phyloP scores from a whole-genome alignment of 2,888 invertebrate species.

The Gryllus longicercus region DNA sequence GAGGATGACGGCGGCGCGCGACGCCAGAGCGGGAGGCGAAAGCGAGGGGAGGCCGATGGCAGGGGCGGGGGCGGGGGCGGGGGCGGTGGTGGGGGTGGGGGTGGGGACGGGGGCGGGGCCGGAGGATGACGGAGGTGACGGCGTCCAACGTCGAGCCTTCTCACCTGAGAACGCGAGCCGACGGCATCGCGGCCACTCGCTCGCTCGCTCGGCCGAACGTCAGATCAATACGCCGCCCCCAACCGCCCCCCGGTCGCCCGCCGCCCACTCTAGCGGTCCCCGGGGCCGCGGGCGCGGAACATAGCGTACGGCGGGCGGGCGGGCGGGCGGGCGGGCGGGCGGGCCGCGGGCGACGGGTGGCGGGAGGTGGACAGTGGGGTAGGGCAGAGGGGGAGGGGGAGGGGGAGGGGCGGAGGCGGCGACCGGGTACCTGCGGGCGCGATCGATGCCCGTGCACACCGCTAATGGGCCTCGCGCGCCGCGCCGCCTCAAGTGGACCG shows the following conservation, averaged over 20 bases:
- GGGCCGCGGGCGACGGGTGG: not conserved
- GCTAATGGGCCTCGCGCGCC: not conserved
- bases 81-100: too few species aligned
- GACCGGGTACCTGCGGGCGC: not conserved
- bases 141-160: not conserved
- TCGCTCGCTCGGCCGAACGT: not conserved
- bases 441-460: not conserved
- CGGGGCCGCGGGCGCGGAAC: not conserved
- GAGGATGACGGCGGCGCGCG: too few species aligned
- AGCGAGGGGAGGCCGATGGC: too few species aligned
- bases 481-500: constrained; percentile 6
- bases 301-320: not conserved
- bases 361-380: not conserved
- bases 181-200: not conserved
- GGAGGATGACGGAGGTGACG: too few species aligned
- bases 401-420: not conserved
- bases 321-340: not conserved
- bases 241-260: not conserved
- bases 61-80: too few species aligned
- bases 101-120: too few species aligned
- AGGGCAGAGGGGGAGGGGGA: not conserved
- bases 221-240: not conserved
- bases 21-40: too few species aligned
- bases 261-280: not conserved
- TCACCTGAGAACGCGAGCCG: not conserved